Evolutionary conservation across 1,140 invertebrate genomes (phyloP), one percentile per base, ranked within the genome.

Genomic region (Pseudachorutes palmiensis): DNA sequence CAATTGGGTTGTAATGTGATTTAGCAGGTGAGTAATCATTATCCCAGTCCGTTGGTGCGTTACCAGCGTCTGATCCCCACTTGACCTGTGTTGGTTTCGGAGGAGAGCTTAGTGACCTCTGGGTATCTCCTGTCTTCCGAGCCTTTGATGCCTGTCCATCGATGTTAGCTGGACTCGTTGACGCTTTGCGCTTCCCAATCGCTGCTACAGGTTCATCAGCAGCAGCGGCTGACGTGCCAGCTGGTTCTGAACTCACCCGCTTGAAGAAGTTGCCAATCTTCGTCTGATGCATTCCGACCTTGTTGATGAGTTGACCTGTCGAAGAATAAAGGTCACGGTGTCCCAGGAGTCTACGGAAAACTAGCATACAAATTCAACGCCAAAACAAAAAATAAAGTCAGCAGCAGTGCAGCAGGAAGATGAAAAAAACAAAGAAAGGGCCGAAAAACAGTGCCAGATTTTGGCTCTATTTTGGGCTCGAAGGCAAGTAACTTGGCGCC

Each of bases 1-100:
- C 81, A n/a, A 97, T 84, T 1, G 94, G 93, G 80, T 97, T 84
- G 80, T 98, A 97, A 28, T 87, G 87, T 1, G 80, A 74, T 72
- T 85, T 84, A 5, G 81, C 80, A 1, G 94, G 94, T 80, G 93
- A 83, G 77, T 94, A 97, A 36, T 82, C 79, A 9, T 73, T 75
- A 61, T 77, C 78, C 77, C 70, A 70, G 12, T 65, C 63, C 30
- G 74, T 73, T 51, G 69, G 30, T 22, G 64, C 64, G 2, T 2
- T 48, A 28, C 2, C 2, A 2, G 45, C 31, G 19, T n/a, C 41
- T 63, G 28, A 30, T 65, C 26, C 36, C 12, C 32, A 64, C 26
- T 62, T 55, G 9, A 30, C n/a, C n/a, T n/a, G n/a, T n/a, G n/a
- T n/a, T n/a, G 28, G 14, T 49, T 12, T 36, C 60, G 31, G 26